phyloP scores from a whole-genome alignment of 2,888 invertebrate species.

The Xanthia icteritia region DNA sequence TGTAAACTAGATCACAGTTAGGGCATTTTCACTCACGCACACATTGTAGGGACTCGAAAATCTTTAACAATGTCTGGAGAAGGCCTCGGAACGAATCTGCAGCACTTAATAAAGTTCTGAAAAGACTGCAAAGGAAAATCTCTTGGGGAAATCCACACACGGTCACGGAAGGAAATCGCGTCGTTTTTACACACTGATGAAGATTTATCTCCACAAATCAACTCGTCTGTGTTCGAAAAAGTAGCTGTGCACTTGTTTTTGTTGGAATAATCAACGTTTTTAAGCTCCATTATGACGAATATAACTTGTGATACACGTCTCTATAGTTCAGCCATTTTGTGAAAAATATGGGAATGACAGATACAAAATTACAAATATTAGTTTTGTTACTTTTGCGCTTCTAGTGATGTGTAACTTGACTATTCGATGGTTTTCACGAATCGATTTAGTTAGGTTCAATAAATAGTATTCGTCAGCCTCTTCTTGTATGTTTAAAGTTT shows the following conservation, averaged over 20 bases:
- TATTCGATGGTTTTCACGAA: not conserved
- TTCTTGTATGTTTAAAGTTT: no score
- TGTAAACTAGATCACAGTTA: constrained; percentile 71
- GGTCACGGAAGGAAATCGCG: constrained; percentile 70
- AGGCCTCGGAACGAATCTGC: constrained; percentile 78
- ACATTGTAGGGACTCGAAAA: constrained; percentile 70
- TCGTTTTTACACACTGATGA: constrained; percentile 75
- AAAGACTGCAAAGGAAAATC: constrained; percentile 72
- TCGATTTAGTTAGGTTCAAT: constrained; percentile 14
- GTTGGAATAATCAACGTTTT: constrained; percentile 78
- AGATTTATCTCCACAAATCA: constrained; percentile 74
- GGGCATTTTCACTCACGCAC: constrained; percentile 76
- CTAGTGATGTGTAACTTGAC: constrained; percentile 27
- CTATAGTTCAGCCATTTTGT: constrained; percentile 90
- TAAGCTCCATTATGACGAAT: constrained; percentile 85
- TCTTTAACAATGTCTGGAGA: constrained; percentile 77
- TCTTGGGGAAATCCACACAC: constrained; percentile 73
- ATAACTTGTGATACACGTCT: constrained; percentile 81
- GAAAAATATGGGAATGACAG: constrained; percentile 71
- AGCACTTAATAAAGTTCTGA: constrained; percentile 71
- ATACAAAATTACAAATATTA: constrained; percentile 42
- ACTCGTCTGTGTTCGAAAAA: constrained; percentile 73
- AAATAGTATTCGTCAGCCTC: no score
- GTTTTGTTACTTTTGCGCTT: constrained; percentile 56
- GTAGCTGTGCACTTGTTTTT: constrained; percentile 78